These are phyloP conservation scores for Paramacrobiotus metropolitanus DNA, from an alignment of 1,140 invertebrate species.

Conservation along the genomic window DNA sequence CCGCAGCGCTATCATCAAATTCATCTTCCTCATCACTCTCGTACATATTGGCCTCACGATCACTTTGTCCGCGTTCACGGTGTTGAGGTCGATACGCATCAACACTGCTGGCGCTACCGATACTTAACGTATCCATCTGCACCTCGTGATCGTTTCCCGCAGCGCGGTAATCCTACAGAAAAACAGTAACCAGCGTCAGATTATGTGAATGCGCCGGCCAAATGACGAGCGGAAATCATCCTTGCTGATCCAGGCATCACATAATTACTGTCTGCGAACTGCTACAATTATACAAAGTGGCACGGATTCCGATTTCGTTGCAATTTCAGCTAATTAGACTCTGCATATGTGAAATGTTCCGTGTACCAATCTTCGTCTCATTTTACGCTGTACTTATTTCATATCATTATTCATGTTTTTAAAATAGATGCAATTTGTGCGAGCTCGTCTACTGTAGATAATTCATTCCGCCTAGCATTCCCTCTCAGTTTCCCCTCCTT, in stretches of 20 bases:
- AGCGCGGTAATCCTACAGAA: neutral
- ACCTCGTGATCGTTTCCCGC: neutral
- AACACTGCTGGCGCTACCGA: neutral
- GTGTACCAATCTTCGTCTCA: too few species aligned
- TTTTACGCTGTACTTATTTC: too few species aligned
- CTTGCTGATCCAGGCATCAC: too few species aligned
- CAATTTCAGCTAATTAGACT: neutral
- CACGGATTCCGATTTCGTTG: neutral
- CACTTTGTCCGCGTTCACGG: neutral
- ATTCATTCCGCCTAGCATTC: neutral
- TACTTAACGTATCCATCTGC: neutral
- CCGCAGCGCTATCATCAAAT: slow-evolving; percentile 12
- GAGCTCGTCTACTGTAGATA: neutral
- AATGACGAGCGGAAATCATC: neutral
- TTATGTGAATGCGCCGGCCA: neutral
- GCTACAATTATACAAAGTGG: neutral
- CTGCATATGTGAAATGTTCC: too few species aligned
- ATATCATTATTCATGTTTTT: neutral
- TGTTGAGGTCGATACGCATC: neutral
- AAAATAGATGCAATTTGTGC: neutral
- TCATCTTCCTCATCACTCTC: slow-evolving; percentile 63
- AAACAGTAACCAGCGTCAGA: neutral
- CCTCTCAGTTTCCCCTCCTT: neutral
- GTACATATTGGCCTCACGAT: slow-evolving; percentile 28
- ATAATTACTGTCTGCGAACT: too few species aligned